A percentile compares a stretch with the other conserved stretches of the same genome.
These are phyloP conservation scores for Spisula solida DNA, from an alignment of 2,888 invertebrate genomes.

Conservation along the genomic window DNA sequence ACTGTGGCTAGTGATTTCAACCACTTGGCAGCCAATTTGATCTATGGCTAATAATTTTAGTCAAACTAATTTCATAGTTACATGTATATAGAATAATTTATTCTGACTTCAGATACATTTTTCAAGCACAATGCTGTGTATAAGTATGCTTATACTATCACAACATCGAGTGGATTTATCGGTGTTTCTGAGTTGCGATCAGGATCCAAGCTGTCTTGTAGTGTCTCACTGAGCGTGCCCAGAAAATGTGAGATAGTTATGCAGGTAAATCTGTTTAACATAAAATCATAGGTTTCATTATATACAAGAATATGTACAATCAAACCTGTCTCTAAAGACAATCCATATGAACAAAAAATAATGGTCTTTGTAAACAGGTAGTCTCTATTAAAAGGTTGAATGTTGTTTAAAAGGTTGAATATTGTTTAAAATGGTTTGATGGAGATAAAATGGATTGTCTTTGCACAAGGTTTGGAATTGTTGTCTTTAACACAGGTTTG, in stretches of 20 bases:
- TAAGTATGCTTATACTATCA: slow-evolving; percentile 54
- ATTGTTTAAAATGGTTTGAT: no score
- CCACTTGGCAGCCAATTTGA: neutral
- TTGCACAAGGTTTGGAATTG: no score
- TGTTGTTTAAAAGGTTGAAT: no score
- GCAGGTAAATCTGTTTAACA: slow-evolving; percentile 53
- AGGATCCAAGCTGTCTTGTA: slow-evolving; percentile 55
- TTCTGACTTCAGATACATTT: slow-evolving; percentile 50
- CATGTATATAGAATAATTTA: neutral
- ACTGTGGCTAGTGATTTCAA: no score
- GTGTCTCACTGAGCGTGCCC: slow-evolving; percentile 54
- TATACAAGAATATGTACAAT: no score
- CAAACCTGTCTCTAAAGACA: no score
- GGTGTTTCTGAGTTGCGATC: slow-evolving; percentile 54
- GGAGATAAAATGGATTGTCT: no score
- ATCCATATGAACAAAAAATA: neutral
- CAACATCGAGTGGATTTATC: slow-evolving; percentile 51
- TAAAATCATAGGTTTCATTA: neutral
- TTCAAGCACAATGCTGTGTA: slow-evolving; percentile 50
- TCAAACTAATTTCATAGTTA: neutral
- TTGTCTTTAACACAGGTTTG: neutral
- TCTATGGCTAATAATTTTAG: neutral
- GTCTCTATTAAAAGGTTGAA: no score
- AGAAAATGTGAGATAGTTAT: slow-evolving; percentile 59
- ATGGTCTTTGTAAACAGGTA: no score